Conservation (phyloP, 53 echinoderm and acorn worm species). For the Zoroaster sp. region DNA sequence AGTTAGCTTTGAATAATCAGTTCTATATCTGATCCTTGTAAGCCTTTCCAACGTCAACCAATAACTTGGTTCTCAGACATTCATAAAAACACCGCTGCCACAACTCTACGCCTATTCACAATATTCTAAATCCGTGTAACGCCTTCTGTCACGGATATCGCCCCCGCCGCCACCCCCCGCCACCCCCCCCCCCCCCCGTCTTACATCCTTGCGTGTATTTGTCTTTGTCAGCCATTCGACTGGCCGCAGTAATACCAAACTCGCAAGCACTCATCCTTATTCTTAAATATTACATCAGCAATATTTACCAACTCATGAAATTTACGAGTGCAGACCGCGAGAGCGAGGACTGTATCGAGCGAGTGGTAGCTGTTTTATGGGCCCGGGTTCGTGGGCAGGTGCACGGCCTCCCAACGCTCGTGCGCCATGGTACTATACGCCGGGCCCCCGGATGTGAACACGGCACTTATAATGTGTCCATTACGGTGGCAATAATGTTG, state of each 20-base stretch:
- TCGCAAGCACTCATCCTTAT: background rate
- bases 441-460: background rate
- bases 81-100: too few species aligned
- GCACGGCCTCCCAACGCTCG: constrained; percentile 35
- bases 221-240: background rate
- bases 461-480: constrained; percentile 3
- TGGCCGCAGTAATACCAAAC: background rate
- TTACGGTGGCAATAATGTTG: background rate
- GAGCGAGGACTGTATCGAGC: background rate
- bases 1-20: too few species aligned
- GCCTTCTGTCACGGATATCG: too few species aligned
- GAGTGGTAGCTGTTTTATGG: constrained; percentile 1
- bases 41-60: too few species aligned
- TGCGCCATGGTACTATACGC: background rate
- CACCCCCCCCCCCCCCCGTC: too few species aligned
- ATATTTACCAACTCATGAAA: background rate
- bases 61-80: too few species aligned
- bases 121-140: too few species aligned
- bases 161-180: too few species aligned
- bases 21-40: too few species aligned
- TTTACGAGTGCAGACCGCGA: background rate
- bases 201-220: background rate
- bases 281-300: background rate
- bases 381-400: constrained; percentile 13
- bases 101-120: too few species aligned